Percentiles rank a stretch among this genome's conserved stretches.
These are phyloP conservation scores for Chrysolophus pictus DNA, from an alignment of 2,797 vertebrate species.

Conservation along the genomic window DNA sequence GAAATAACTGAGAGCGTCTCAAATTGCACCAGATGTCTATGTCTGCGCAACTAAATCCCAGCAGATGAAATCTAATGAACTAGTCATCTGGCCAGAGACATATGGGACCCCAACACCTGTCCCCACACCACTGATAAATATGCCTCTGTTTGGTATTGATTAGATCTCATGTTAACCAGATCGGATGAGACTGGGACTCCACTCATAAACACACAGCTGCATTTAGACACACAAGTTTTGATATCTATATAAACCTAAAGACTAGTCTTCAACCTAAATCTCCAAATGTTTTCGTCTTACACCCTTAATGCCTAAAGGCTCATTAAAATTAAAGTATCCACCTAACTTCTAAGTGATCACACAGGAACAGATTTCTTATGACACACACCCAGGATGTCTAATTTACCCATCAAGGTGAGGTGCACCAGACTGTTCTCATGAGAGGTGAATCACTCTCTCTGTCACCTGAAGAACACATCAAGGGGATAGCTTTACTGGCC, in stretches of 20 bases:
- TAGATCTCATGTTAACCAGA: background rate
- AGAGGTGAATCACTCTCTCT: background rate
- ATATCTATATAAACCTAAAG: background rate
- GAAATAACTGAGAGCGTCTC: slow-evolving; percentile 9
- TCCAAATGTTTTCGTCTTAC: background rate
- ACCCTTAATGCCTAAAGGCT: background rate
- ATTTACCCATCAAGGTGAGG: background rate
- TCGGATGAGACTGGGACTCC: background rate
- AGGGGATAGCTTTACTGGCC: background rate
- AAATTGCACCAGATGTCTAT: slow-evolving; percentile 48
- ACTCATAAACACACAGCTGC: background rate
- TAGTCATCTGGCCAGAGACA: slow-evolving; percentile 34
- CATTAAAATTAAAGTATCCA: background rate
- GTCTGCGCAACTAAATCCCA: slow-evolving; percentile 38
- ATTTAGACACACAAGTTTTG: background rate
- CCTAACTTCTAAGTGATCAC: background rate
- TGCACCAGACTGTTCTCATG: background rate
- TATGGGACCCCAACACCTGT: background rate
- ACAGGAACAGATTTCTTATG: background rate
- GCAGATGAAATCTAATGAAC: slow-evolving; percentile 40
- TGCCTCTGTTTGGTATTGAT: background rate
- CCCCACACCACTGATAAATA: background rate
- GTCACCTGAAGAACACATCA: background rate
- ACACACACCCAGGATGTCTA: background rate
- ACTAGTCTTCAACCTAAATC: background rate